Percentiles rank a stretch among this genome's conserved stretches.
Conservation (phyloP, 2,888 invertebrate species). For the Deroplatys truncata region DNA sequence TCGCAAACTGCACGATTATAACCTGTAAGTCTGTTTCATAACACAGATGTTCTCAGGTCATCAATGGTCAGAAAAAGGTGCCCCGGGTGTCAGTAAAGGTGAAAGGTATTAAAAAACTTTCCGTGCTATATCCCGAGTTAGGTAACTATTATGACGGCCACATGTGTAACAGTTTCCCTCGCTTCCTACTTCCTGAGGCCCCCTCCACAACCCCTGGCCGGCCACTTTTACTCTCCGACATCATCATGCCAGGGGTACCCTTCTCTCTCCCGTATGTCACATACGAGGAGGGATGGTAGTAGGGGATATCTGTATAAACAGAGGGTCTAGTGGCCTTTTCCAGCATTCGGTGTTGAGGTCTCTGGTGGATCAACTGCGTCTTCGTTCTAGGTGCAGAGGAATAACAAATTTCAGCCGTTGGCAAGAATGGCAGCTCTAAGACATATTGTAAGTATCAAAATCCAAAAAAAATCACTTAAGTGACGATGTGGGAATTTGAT, state of each 20-base stretch:
- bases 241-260: background rate
- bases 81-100: background rate
- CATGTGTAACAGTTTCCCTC: background rate
- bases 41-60: background rate
- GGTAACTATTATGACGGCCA: background rate
- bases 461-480: background rate
- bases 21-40: background rate
- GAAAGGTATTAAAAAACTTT: background rate
- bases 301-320: background rate
- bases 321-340: background rate
- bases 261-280: background rate
- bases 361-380: background rate
- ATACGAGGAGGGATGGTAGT: background rate
- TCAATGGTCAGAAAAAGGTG: background rate
- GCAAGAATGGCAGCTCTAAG: conserved; percentile 10
- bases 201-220: background rate
- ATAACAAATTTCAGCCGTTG: background rate
- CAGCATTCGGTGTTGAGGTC: background rate
- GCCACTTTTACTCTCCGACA: background rate
- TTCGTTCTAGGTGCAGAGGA: background rate
- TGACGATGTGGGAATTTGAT: background rate
- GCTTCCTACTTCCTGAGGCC: background rate
- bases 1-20: background rate
- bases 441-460: conserved; percentile 1
- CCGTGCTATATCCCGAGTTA: background rate